Evolutionary conservation across 1,140 invertebrate genomes (phyloP), one percentile per base, ranked within the genome.

Genomic region (Mizuhopecten yessoensis): DNA sequence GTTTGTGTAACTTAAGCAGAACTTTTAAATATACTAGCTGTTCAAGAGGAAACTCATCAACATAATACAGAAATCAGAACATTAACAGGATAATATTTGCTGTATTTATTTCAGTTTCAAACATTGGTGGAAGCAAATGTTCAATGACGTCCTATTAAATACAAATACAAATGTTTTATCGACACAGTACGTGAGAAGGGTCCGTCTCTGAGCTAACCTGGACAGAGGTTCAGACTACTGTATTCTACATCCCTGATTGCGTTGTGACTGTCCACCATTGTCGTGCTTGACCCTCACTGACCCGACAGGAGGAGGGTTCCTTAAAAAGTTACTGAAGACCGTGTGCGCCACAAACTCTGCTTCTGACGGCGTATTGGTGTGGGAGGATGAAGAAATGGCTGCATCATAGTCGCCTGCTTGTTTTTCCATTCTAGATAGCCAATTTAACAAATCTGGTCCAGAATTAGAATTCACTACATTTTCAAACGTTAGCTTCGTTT

Each of bases 321-420:
- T 86, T n/a, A 92, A 23, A 33, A 90, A 92, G 33, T 88, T 90
- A 34, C 75, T 17, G 86, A 90, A 90, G 7, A 88, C 49, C 0
- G 86, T 57, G 33, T 92, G 88, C 33, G 87, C 88, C 13, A 92
- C 86, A 89, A 92, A 90, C 33, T 92, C 88, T 15, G 90, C 89
- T 90, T 88, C 39, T 33, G 87, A 87, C 9, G 87, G 34, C 33
- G 87, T 87, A n/a, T 34, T 49, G 88, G 17, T 86, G 0, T 42
- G 57, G 42, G 36, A 86, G 23, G 89, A 86, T 23, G 91, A 39
- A 34, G 86, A 34, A n/a, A 89, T 92, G 10, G 93, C 92, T 34
- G 88, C 90, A n/a, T 93, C 92, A 88, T 89, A 94, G 34, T 93
- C 92, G 17, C 92, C 92, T 0, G 93, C 92, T 88, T 94, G 93